Evolutionary conservation across 2,113 vertebrate species (phyloP), one percentile per base, ranked within the genome.

Genomic region (Rhinogobius similis): DNA sequence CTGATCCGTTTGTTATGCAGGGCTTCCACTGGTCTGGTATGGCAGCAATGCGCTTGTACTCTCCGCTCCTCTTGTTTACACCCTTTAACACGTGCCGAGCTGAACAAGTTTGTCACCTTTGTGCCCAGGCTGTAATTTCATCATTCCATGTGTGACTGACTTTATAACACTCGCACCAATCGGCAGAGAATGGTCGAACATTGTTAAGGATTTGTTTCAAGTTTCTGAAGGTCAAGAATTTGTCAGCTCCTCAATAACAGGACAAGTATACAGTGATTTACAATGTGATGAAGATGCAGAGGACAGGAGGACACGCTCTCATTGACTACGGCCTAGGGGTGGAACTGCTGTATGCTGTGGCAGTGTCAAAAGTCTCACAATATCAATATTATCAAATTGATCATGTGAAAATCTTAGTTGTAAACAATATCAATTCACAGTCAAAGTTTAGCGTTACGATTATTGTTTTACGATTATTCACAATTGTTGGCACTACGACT

Each of bases 1-100:
- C 10, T 39, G 38, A 10, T 11, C 38, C 10, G 38, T 11, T 39
- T 39, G 44, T 20, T 21, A 70, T 66, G 26, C n/a, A 65, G 73
- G 58, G 62, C 75, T 84, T 64, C 78, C 27, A 38, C 79, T 77
- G 58, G 76, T 74, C 68, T 70, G 84, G 72, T 67, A 86, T 75
- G 78, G 55, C 52, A 67, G 59, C 65, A 83, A 79, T 83, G 75
- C 62, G 67, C 56, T 36, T 59, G 26, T 71, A 58, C 70, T 63
- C 65, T 69, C 29, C 32, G 32, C 32, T 2, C 32, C 58, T 39
- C 63, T 36, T 66, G 46, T 46, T 29, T 43, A 50, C 52, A 62
- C 58, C 52, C 62, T 48, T 46, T n/a, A 11, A 62, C 67, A 67
- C 52, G 48, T 53, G 64, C 29, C 55, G 62, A 68, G 71, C 63